Conservation (phyloP, 2,113 vertebrate species). For the Isichthys henryi region DNA sequence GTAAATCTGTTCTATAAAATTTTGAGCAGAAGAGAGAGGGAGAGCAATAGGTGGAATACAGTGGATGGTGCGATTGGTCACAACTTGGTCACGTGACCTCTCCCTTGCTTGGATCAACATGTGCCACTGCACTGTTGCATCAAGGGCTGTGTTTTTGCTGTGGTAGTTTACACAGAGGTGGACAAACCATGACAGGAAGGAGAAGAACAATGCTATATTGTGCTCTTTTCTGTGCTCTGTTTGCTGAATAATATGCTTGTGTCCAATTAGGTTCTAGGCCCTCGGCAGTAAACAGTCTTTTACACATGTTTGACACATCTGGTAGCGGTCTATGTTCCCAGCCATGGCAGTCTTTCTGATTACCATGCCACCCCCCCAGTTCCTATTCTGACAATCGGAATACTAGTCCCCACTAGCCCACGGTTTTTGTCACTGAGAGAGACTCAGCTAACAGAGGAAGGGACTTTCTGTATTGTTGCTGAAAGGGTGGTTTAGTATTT, state of each 20-base stretch:
- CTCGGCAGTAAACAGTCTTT: background rate
- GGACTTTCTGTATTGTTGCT: background rate
- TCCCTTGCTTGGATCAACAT: background rate
- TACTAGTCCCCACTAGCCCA: background rate
- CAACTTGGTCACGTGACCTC: background rate
- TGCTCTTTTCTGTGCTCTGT: background rate
- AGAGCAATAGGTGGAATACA: slow-evolving; percentile 4
- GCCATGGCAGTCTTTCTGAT: background rate
- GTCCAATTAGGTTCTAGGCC: slow-evolving; percentile 15
- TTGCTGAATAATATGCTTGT: background rate
- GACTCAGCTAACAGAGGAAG: background rate
- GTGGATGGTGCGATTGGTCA: background rate
- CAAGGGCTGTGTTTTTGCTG: background rate
- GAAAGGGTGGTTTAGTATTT: background rate
- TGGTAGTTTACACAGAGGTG: background rate
- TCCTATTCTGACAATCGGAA: background rate
- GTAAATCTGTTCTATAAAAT: background rate
- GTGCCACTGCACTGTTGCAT: background rate
- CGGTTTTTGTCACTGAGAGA: background rate
- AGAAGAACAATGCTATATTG: slow-evolving; percentile 25
- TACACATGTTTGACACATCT: slow-evolving; percentile 18
- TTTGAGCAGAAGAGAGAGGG: slow-evolving; percentile 16
- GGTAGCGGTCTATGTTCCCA: background rate
- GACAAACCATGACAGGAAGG: background rate
- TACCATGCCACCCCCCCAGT: background rate